These are phyloP conservation scores for Phyllostomus discolor DNA, from an alignment of 2,113 vertebrate species.

Conservation along the genomic window DNA sequence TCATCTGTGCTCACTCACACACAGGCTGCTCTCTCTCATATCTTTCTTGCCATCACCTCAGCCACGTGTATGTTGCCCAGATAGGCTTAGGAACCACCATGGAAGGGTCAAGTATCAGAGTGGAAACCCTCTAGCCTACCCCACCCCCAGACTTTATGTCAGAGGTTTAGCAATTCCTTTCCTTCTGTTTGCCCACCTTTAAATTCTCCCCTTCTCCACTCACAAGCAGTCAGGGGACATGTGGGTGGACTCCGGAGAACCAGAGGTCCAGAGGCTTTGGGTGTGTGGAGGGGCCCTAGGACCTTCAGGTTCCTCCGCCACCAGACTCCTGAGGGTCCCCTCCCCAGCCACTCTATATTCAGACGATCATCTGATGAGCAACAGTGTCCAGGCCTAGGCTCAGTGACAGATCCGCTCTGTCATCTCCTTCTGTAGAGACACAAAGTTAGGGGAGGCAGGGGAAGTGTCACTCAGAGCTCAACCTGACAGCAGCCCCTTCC, in stretches of 20 bases:
- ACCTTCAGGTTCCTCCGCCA: constrained; percentile 11
- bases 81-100: neutral
- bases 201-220: neutral
- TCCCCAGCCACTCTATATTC: neutral
- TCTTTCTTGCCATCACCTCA: neutral
- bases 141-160: neutral
- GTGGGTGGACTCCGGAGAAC: neutral
- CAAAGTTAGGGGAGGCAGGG: neutral
- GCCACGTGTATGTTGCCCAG: neutral
- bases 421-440: constrained; percentile 89
- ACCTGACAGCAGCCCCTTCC: neutral
- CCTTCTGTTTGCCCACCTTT: neutral
- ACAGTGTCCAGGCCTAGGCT: constrained; percentile 49
- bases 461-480: constrained; percentile 1
- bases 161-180: neutral
- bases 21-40: neutral
- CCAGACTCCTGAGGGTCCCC: neutral
- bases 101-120: neutral
- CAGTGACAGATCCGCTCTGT: constrained; percentile 92
- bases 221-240: neutral
- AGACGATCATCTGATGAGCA: constrained; percentile 18
- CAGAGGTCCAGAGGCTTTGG: constrained; percentile 6
- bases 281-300: neutral
- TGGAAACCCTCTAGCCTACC: neutral
- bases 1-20: neutral